A percentile compares a stretch with the other conserved stretches of the same genome.
Evolutionary conservation across 2,888 invertebrate species (phyloP).

Genomic region (Lasioglossum oenotherae): DNA sequence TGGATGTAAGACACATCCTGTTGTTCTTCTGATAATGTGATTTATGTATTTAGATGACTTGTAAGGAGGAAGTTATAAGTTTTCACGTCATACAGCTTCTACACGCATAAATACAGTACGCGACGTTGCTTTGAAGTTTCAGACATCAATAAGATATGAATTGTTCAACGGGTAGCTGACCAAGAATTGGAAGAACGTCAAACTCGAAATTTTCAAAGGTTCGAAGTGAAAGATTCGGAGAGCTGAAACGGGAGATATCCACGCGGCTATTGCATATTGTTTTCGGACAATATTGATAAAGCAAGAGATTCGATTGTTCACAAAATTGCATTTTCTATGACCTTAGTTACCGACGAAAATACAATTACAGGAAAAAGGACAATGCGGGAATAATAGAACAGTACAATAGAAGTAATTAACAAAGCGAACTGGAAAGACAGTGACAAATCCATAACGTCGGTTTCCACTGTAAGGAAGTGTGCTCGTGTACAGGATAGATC

Average conservation of each 20-base stretch:
- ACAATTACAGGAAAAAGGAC: background rate
- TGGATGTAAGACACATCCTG: background rate
- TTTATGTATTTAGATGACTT: background rate
- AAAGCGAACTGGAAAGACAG: slow-evolving; percentile 1
- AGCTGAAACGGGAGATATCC: background rate
- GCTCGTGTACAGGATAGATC: background rate
- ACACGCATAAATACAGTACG: background rate
- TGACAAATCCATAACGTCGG: background rate
- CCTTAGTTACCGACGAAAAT: background rate
- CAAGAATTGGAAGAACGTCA: background rate
- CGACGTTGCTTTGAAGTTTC: background rate
- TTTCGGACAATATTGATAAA: background rate
- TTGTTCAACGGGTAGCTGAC: background rate
- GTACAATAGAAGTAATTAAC: slow-evolving; percentile 8
- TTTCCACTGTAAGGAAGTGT: background rate
- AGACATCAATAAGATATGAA: background rate
- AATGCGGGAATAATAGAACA: background rate
- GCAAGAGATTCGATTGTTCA: background rate
- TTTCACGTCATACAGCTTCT: background rate
- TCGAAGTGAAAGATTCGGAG: background rate
- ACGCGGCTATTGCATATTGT: background rate
- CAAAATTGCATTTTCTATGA: background rate
- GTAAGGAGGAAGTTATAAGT: background rate
- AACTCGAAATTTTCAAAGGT: background rate
- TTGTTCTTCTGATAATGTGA: background rate